Conservation (phyloP, 2,797 vertebrate species). For the Meda fulgida region DNA sequence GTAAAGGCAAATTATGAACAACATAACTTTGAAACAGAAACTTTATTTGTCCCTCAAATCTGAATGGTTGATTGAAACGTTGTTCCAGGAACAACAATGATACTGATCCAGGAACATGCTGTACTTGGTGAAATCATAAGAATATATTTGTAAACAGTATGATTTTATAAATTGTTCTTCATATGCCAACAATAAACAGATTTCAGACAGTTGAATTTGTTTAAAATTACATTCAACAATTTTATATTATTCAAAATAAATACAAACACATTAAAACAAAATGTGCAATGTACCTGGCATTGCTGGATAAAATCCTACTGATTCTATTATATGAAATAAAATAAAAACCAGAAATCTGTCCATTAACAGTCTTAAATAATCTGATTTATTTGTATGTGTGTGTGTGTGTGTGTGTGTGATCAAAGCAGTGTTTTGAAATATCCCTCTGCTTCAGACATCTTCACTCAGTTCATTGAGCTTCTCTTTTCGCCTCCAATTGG, state of each 20-base stretch:
- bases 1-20: constrained; percentile 1
- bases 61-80: neutral
- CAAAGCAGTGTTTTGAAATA: neutral
- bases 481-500: neutral
- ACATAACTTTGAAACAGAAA: neutral
- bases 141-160: neutral
- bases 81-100: neutral
- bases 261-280: neutral
- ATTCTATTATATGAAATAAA: neutral
- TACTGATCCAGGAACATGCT: neutral
- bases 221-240: neutral
- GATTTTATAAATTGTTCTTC: neutral
- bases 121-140: neutral
- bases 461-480: constrained; percentile 14
- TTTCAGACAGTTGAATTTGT: neutral
- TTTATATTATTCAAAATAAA: neutral
- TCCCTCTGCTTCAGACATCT: neutral
- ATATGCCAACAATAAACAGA: neutral
- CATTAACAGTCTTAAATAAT: neutral
- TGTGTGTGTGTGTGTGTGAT: neutral
- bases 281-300: neutral
- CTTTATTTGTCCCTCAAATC: neutral
- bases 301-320: neutral
- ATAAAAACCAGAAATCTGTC: neutral
- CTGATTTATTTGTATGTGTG: neutral